Evolutionary conservation across 2,113 vertebrate genomes (phyloP).

Genomic region (Strix aluco): DNA sequence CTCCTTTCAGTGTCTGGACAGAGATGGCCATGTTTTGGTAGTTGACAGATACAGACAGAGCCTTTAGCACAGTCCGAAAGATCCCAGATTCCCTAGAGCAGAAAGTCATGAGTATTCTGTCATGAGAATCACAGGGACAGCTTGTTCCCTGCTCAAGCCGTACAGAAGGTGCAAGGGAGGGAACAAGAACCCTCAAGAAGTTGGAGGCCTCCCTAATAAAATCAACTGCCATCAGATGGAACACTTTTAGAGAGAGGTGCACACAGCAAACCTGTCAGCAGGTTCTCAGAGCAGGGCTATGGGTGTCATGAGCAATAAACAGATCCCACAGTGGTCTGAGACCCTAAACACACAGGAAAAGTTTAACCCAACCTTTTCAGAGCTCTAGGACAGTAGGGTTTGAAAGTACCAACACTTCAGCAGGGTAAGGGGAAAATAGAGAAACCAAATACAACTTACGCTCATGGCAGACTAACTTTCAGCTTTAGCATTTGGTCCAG

Average conservation of each 20-base stretch:
- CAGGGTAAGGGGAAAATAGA: neutral
- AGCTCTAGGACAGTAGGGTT: neutral
- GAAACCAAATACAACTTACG: neutral
- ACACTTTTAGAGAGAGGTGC: no score
- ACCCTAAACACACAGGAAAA: neutral
- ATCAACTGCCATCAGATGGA: neutral
- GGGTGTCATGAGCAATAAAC: neutral
- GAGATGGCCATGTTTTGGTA: fast-evolving
- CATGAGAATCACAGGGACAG: neutral
- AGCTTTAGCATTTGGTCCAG: neutral
- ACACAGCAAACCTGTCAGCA: neutral
- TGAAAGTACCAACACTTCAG: neutral
- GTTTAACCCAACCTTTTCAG: neutral
- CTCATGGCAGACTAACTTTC: neutral
- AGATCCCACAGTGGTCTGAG: neutral
- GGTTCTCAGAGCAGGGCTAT: neutral
- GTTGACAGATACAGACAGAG: neutral
- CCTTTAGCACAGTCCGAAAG: neutral
- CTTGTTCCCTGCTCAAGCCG: neutral
- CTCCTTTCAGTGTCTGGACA: neutral
- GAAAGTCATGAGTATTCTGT: neutral
- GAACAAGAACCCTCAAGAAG: neutral
- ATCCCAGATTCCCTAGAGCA: neutral
- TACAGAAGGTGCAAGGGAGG: neutral
- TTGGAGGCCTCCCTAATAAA: neutral